phyloP scores from a whole-genome alignment of 1,140 invertebrate species.

The Steinernema feltiae region DNA sequence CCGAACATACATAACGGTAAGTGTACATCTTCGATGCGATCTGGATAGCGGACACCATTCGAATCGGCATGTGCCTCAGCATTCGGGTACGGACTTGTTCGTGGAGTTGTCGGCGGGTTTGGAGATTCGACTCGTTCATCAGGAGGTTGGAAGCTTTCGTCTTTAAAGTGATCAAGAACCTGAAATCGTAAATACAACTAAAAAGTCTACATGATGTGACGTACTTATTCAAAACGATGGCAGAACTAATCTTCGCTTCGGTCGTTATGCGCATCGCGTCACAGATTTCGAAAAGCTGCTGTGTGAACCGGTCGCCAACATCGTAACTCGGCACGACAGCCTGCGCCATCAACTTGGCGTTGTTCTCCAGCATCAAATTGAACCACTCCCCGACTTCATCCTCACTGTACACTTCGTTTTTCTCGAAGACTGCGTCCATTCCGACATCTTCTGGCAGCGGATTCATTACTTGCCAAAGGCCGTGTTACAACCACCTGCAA shows the following conservation, averaged over 20 bases:
- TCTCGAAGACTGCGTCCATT: not conserved
- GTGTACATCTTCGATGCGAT: not conserved
- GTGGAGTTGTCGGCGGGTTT: not conserved
- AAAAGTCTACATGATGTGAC: not conserved
- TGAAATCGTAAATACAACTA: not conserved
- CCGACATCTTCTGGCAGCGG: not conserved
- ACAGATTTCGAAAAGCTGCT: not conserved
- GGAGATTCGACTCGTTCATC: not conserved
- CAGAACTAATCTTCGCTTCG: not conserved
- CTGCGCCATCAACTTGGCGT: not conserved
- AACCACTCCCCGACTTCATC: not conserved
- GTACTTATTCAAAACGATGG: not conserved
- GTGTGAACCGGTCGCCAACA: not conserved
- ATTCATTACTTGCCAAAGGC: too few species aligned
- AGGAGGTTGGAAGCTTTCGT: not conserved
- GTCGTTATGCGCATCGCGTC: not conserved
- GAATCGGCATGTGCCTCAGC: not conserved
- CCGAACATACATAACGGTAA: not conserved
- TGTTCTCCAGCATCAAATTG: not conserved
- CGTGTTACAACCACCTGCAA: too few species aligned
- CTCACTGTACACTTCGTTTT: not conserved
- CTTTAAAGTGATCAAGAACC: not conserved
- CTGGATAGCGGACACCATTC: not conserved
- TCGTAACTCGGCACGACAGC: not conserved
- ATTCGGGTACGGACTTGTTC: not conserved